Evolutionary conservation across 2,888 invertebrate genomes (phyloP).

Genomic region (Erannis defoliaria): DNA sequence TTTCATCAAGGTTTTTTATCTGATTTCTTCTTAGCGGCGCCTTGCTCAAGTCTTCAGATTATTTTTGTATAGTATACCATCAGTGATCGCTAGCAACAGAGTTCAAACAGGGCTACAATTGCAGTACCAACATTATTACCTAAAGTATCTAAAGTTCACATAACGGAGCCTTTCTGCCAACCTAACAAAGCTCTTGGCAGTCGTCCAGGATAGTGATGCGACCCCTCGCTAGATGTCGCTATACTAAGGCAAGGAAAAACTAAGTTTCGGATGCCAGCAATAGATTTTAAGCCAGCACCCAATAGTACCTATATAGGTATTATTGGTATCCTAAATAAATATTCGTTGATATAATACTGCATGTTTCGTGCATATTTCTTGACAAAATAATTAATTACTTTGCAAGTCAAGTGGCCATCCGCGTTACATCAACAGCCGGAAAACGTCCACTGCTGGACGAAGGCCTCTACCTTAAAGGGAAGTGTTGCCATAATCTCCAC

Average conservation of each 20-base stretch:
- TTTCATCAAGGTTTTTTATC: too few relatives aligned
- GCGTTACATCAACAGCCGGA: too few relatives aligned
- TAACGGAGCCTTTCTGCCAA: slow-evolving; percentile 58
- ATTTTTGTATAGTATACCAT: not conserved
- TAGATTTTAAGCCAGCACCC: not conserved
- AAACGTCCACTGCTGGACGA: too few relatives aligned
- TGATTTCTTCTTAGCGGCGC: too few relatives aligned
- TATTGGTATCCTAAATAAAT: too few relatives aligned
- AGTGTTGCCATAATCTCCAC: too few relatives aligned
- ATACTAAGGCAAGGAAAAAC: slow-evolving; percentile 50
- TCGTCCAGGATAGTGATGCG: slow-evolving; percentile 64
- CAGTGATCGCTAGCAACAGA: slow-evolving; percentile 37
- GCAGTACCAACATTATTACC: slow-evolving; percentile 49
- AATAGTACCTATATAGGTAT: too few relatives aligned
- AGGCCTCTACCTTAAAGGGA: too few relatives aligned
- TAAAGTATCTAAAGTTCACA: slow-evolving; percentile 45
- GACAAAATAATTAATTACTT: too few relatives aligned
- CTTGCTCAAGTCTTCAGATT: not conserved
- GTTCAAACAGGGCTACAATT: slow-evolving; percentile 48
- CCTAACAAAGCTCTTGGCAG: slow-evolving; percentile 76
- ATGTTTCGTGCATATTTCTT: too few relatives aligned
- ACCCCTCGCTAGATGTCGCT: slow-evolving; percentile 68
- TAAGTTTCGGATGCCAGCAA: slow-evolving; percentile 48
- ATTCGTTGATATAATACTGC: too few relatives aligned
- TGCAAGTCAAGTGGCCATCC: too few relatives aligned